phyloP scores from a whole-genome alignment of 2,888 invertebrate genomes.

The Siphlonurus alternatus region DNA sequence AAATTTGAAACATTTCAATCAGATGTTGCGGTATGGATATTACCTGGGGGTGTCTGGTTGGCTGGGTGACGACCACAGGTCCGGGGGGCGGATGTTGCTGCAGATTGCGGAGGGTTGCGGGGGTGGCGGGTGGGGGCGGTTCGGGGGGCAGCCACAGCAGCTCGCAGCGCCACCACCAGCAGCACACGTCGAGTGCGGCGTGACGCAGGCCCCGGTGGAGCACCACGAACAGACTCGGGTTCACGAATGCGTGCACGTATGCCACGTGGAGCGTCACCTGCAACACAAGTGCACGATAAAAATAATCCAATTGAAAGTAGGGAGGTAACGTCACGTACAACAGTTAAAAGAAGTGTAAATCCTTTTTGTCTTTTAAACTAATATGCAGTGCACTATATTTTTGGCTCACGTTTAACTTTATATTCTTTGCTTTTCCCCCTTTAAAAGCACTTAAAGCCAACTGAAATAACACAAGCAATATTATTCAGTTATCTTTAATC shows the following conservation, averaged over 20 bases:
- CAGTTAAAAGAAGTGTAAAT: too few relatives aligned
- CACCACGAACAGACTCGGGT: slow-evolving; percentile 62
- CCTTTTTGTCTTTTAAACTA: too few relatives aligned
- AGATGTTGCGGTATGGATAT: neutral
- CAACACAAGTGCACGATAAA: slow-evolving; percentile 21
- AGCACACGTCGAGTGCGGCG: slow-evolving; percentile 55
- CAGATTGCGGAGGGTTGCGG: neutral
- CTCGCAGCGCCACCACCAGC: slow-evolving; percentile 30
- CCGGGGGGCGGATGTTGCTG: neutral
- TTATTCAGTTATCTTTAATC: too few relatives aligned
- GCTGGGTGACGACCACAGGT: neutral
- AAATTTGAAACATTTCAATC: neutral
- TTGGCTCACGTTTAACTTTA: too few relatives aligned
- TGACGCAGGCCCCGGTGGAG: slow-evolving; percentile 57
- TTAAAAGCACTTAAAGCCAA: too few relatives aligned
- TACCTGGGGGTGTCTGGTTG: neutral
- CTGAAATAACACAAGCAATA: too few relatives aligned
- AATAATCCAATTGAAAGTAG: too few relatives aligned
- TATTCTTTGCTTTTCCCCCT: too few relatives aligned
- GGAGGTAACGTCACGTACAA: too few relatives aligned
- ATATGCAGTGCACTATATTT: too few relatives aligned
- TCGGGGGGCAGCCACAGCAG: slow-evolving; percentile 1
- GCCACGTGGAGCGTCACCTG: slow-evolving; percentile 76
- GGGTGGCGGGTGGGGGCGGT: neutral
- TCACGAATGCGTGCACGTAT: slow-evolving; percentile 72